Percentiles rank a stretch among this genome's conserved stretches.
Evolutionary conservation across 2,113 vertebrate genomes (phyloP).

Genomic region (Emydura subglobosa): DNA sequence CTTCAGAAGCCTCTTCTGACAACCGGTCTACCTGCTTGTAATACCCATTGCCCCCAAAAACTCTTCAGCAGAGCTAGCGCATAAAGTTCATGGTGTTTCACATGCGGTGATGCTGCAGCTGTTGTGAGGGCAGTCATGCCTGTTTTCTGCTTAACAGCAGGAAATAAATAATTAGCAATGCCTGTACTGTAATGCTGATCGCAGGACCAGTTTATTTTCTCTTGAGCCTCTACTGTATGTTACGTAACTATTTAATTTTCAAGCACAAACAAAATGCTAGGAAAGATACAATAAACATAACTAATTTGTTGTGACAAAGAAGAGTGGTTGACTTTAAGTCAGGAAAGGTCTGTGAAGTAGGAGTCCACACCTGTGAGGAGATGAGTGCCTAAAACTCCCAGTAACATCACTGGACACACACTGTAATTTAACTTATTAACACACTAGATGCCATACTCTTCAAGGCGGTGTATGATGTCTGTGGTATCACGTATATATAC

Average conservation of each 20-base stretch:
- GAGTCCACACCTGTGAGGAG: too few species aligned
- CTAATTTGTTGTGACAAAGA: not conserved
- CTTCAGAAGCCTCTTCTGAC: slow-evolving; percentile 86
- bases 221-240: slow-evolving; percentile 48
- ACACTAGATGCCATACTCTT: not conserved
- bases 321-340: not conserved
- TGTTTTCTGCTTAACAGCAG: slow-evolving; percentile 80
- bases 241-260: not conserved
- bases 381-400: not conserved
- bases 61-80: slow-evolving; percentile 66
- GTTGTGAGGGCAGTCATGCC: slow-evolving; percentile 79
- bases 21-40: slow-evolving; percentile 80
- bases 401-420: not conserved
- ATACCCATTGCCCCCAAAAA: slow-evolving; percentile 72
- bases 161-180: slow-evolving; percentile 82
- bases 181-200: slow-evolving; percentile 63
- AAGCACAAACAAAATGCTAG: not conserved
- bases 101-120: slow-evolving; percentile 76
- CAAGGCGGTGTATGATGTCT: not conserved
- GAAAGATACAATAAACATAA: not conserved
- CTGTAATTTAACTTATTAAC: not conserved
- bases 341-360: not conserved
- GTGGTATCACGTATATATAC: not conserved
- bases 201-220: slow-evolving; percentile 50
- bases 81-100: slow-evolving; percentile 60